Evolutionary conservation across 2,113 vertebrate species (phyloP).

Genomic region (Hemibates koningsi): DNA sequence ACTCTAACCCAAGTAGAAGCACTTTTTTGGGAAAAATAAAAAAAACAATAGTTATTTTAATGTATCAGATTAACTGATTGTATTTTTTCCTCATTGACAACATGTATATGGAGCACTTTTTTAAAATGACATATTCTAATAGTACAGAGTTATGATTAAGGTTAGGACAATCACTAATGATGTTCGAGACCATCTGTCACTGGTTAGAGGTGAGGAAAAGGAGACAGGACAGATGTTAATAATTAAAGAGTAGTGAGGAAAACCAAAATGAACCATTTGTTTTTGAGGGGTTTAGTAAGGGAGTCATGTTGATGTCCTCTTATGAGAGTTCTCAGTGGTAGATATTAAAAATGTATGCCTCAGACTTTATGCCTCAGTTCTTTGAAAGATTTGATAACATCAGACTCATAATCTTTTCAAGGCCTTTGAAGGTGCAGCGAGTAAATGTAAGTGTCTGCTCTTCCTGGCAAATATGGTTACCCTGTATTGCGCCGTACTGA

Average conservation of each 20-base stretch:
- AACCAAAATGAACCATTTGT: background rate
- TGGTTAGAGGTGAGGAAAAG: background rate
- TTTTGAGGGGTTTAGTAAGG: background rate
- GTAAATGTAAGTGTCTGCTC: background rate
- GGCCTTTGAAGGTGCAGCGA: background rate
- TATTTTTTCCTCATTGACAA: background rate
- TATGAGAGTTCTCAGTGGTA: background rate
- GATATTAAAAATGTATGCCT: background rate
- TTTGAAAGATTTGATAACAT: background rate
- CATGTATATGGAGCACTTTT: background rate
- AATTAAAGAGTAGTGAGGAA: background rate
- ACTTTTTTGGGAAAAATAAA: background rate
- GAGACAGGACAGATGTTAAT: background rate
- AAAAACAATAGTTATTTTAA: background rate
- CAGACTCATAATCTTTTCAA: background rate
- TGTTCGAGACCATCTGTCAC: background rate
- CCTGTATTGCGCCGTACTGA: background rate
- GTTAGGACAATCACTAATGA: background rate
- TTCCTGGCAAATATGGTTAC: background rate
- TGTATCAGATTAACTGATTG: background rate
- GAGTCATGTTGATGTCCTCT: background rate
- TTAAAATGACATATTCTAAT: background rate
- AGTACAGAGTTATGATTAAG: background rate
- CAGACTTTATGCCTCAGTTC: background rate
- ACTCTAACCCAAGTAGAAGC: background rate